Base-by-base conservation (phyloP, 1,140 invertebrate species). In the Pectinophora gossypiella region DNA sequence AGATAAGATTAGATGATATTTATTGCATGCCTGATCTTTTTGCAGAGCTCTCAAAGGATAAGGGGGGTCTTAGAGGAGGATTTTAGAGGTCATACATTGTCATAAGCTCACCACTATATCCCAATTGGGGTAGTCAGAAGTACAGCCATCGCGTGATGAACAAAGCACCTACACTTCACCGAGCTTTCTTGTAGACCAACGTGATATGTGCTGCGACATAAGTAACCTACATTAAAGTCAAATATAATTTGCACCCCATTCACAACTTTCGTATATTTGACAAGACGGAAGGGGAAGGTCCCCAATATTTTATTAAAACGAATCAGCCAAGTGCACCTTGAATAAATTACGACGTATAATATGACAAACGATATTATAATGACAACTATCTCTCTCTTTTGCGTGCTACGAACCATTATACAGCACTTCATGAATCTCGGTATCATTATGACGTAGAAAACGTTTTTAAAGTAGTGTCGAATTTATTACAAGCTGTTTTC, bases 351-450 rank as follows among this genome's bases (percentile, higher is more conserved):
- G 48, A 42, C 51, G 35, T 51, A 51, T 40, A 16, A 6, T 40
- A 40, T 15, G 36, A 40, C 36, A 40, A 40, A 40, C 36, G 35
- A 49, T 48, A 52, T 59, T 52, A 56, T 63, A 59, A 59, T 54
- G 53, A 59, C 56, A 59, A 51, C 52, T 58, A 54, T 59, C 54
- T 48, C 46, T 54, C 47, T 48, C 35, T 49, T 19, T 63, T 44
- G 61, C 61, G 56, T 63, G 61, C 52, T 19, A 6, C 15, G 5
- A 19, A 19, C 13, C 38, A 20, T 51, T 51, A 43, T 40, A 16
- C 12, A 27, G 23, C 23, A 27, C 23, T 27, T 27, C 12, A 27
- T 18, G 10, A 10, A 16, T 15, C 13, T 7, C 36, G 36, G 7
- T 15, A 3, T n/a, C 15, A 18, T 40, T 40, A 40, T 40, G 16